Evolutionary conservation across 2,113 vertebrate species (phyloP).

Genomic region (Maccullochella peelii): DNA sequence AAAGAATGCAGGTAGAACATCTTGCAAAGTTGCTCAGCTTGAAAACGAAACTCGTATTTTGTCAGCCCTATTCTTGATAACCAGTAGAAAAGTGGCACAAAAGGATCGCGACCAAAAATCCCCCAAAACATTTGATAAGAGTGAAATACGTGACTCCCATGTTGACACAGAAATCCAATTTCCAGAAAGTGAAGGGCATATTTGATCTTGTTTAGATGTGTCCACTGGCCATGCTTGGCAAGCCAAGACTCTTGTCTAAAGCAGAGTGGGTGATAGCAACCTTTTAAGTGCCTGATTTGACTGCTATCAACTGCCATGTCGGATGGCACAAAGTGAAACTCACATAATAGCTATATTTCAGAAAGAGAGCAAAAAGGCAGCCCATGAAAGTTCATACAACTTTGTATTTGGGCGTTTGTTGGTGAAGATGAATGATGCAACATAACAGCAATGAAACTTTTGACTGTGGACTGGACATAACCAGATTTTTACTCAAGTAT

Average conservation of each 20-base stretch:
- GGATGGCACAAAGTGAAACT: slow-evolving; percentile 39
- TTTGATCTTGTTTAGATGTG: slow-evolving; percentile 70
- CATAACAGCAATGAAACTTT: slow-evolving; percentile 58
- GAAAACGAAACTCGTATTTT: slow-evolving; percentile 24
- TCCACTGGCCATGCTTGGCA: slow-evolving; percentile 42
- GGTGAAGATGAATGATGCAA: slow-evolving; percentile 69
- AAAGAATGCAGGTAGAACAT: slow-evolving; percentile 55
- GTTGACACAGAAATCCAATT: slow-evolving; percentile 54
- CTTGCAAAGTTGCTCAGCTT: neutral
- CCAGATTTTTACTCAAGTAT: slow-evolving; percentile 1
- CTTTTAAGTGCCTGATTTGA: slow-evolving; percentile 51
- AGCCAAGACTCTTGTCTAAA: slow-evolving; percentile 62
- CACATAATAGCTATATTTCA: slow-evolving; percentile 18
- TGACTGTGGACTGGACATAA: slow-evolving; percentile 5
- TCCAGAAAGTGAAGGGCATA: slow-evolving; percentile 51
- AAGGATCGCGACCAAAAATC: slow-evolving; percentile 11
- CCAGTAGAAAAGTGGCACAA: slow-evolving; percentile 29
- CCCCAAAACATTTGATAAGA: slow-evolving; percentile 2
- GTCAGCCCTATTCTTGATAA: slow-evolving; percentile 24
- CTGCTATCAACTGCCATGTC: slow-evolving; percentile 45
- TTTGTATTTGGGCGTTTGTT: slow-evolving; percentile 31
- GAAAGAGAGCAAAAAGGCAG: slow-evolving; percentile 24
- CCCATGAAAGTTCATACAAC: slow-evolving; percentile 32
- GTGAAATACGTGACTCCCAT: slow-evolving; percentile 36
- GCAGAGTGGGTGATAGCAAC: slow-evolving; percentile 50